Conservation (phyloP, 2,888 invertebrate species). For the Sphaerophoria rueppellii region DNA sequence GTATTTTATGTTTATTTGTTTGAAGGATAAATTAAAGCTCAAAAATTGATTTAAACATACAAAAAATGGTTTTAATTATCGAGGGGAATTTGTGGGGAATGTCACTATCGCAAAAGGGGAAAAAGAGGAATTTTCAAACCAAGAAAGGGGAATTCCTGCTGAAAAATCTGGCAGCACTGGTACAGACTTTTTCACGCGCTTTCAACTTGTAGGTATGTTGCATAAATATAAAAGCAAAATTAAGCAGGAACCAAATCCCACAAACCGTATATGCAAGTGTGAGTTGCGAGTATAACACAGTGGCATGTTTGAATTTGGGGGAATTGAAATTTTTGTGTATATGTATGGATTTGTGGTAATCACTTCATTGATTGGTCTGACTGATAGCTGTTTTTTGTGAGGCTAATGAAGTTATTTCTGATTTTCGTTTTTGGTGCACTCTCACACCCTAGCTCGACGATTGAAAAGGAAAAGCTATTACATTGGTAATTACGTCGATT, state of each 20-base stretch:
- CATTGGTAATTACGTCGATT: slow-evolving; percentile 12
- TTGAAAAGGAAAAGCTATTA: slow-evolving; percentile 16
- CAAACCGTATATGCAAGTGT: not conserved
- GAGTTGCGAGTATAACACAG: not conserved
- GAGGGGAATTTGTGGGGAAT: too few relatives aligned
- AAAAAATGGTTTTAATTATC: too few relatives aligned
- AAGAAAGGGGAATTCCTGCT: too few relatives aligned
- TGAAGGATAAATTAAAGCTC: too few relatives aligned
- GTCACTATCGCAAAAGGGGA: too few relatives aligned
- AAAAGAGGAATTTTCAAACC: too few relatives aligned
- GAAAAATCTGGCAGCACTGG: too few relatives aligned
- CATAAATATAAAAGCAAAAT: too few relatives aligned
- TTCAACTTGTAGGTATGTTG: too few relatives aligned
- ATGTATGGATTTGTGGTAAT: slow-evolving; percentile 22
- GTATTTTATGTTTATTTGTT: too few relatives aligned
- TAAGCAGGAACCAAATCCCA: not conserved
- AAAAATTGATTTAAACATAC: too few relatives aligned
- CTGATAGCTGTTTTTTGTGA: not conserved
- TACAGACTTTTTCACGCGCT: too few relatives aligned
- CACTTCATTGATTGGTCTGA: slow-evolving; percentile 15
- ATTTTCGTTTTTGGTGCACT: not conserved
- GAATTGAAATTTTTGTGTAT: not conserved
- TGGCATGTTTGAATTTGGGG: not conserved
- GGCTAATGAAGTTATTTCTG: not conserved
- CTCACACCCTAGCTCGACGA: not conserved